Base-by-base conservation (phyloP, 2,113 vertebrate species). In the Sinocyclocheilus anophthalmus region DNA sequence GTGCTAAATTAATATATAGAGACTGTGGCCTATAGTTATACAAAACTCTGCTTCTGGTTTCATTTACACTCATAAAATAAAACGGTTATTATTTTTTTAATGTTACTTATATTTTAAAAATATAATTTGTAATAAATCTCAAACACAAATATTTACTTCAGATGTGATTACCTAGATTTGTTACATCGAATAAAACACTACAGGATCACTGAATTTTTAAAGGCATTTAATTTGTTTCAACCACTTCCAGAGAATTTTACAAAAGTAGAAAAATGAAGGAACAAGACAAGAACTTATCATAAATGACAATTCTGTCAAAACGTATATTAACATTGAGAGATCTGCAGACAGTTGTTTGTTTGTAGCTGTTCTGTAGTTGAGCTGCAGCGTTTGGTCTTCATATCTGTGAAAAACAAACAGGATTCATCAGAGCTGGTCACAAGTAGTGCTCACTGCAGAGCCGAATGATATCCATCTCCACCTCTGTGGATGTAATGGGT, bases 251-350 rank as follows among this genome's bases (percentile, higher is more conserved):
- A 37, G 78, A 72, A 39, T 42, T 86, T 83, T 45, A 79, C 39
- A 88, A 88, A 84, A 73, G 80, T 86, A 79, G 42, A 86, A 86
- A 86, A 88, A 12, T 81, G 76, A 63, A 55, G 75, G 42, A 77
- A 77, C 13, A 50, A 57, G 50, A 22, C 50, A 48, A 70, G 65
- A 87, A 85, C 55, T 59, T n/a, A 42, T 79, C 16, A 75, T 4
- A 14, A 48, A 11, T 42, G 75, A 76, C 50, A 65, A 59, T 72
- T 70, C 6, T 57, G 65, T 57, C 50, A 80, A 72, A 72, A 57
- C 48, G 57, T 45, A 85, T 76, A 77, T 50, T 67, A 85, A 81
- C 69, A 67, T 57, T 13, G 80, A 80, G 53, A 61, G 18, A 33
- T 14, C 16, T 39, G 14, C 59, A 63, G 37, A 42, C 20, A 42